These are phyloP conservation scores for Drosophila nannoptera DNA, from an alignment of 1,140 invertebrate species.

Conservation along the genomic window DNA sequence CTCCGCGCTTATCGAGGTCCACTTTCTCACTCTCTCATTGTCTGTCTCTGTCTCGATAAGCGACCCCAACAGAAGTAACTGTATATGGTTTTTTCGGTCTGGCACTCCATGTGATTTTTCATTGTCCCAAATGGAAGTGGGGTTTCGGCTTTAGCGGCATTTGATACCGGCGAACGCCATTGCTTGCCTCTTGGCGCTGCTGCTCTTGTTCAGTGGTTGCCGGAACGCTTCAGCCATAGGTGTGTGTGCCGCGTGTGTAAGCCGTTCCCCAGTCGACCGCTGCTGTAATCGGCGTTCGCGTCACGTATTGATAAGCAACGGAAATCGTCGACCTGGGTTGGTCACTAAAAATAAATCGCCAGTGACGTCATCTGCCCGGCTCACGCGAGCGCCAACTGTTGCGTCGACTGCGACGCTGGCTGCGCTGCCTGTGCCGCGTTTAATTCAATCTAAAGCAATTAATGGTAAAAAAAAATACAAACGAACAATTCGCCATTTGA, in stretches of 20 bases:
- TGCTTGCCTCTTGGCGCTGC: background rate
- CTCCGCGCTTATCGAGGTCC: background rate
- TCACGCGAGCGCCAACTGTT: background rate
- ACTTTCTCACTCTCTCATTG: constrained; percentile 11
- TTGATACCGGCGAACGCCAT: background rate
- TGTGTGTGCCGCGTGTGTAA: background rate
- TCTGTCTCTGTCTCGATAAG: constrained; percentile 32
- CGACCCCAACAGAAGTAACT: constrained; percentile 21
- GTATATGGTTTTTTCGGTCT: constrained; percentile 10
- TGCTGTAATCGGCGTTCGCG: constrained; percentile 11
- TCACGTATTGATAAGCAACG: constrained; percentile 21
- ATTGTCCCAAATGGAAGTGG: constrained; percentile 20
- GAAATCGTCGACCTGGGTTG: constrained; percentile 10
- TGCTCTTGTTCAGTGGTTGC: constrained; percentile 32
- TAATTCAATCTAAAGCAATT: constrained; percentile 78
- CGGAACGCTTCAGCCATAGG: constrained; percentile 35
- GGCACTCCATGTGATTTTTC: constrained; percentile 20
- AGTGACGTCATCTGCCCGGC: constrained; percentile 15
- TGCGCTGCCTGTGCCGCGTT: constrained; percentile 22
- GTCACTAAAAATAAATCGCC: constrained; percentile 17
- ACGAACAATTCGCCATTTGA: constrained; percentile 32
- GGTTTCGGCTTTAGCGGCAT: constrained; percentile 3
- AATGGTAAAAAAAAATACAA: constrained; percentile 50
- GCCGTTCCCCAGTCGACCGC: background rate
- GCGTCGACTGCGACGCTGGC: background rate